phyloP scores from a whole-genome alignment of 2,888 invertebrate species.

The Oligia fasciuncula region DNA sequence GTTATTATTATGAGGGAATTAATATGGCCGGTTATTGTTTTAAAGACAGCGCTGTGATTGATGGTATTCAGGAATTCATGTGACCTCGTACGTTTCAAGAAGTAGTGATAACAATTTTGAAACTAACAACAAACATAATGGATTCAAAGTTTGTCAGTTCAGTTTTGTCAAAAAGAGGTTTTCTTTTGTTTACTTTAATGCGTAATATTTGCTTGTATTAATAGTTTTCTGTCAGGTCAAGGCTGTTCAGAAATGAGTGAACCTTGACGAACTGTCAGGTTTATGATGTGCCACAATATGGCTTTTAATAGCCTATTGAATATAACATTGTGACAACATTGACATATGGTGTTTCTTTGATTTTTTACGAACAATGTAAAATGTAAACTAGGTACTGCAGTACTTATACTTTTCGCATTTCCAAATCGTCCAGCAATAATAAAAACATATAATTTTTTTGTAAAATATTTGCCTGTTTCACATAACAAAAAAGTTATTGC shows the following conservation, averaged over 20 bases:
- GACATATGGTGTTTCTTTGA: slow-evolving; percentile 47
- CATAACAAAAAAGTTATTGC: neutral
- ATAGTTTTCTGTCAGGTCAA: slow-evolving; percentile 66
- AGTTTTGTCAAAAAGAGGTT: slow-evolving; percentile 41
- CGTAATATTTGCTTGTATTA: slow-evolving; percentile 45
- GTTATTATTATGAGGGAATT: slow-evolving; percentile 85
- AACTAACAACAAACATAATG: slow-evolving; percentile 66
- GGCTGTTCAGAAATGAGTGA: slow-evolving; percentile 65
- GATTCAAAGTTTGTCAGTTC: slow-evolving; percentile 53
- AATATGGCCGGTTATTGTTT: slow-evolving; percentile 86
- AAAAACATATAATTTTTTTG: neutral
- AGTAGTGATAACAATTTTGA: slow-evolving; percentile 51
- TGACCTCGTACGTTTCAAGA: slow-evolving; percentile 55
- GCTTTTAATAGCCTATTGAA: slow-evolving; percentile 72
- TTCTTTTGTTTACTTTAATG: slow-evolving; percentile 63
- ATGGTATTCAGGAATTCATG: slow-evolving; percentile 76
- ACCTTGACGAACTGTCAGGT: slow-evolving; percentile 68
- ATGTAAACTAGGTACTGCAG: neutral
- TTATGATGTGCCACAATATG: slow-evolving; percentile 68
- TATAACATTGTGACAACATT: slow-evolving; percentile 66
- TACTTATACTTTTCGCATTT: neutral
- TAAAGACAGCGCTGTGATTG: slow-evolving; percentile 85
- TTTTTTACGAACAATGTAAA: slow-evolving; percentile 31
- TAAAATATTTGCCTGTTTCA: neutral
- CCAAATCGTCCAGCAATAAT: neutral